Percentiles rank a stretch among this genome's conserved stretches.
Conservation (phyloP, 2,797 vertebrate genomes). For the Arnoldichthys spilopterus region DNA sequence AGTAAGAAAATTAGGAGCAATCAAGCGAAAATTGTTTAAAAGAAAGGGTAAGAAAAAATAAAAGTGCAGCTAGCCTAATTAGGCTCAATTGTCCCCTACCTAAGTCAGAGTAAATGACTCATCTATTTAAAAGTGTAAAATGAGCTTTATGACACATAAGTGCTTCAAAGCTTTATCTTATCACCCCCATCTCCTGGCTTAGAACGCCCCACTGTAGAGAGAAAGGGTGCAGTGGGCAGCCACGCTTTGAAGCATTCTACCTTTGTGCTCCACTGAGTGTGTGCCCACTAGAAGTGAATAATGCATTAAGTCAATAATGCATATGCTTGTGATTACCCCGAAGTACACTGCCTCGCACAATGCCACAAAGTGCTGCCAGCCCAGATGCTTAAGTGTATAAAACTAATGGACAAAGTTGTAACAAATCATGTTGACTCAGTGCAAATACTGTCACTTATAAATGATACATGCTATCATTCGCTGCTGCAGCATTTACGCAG, state of each 20-base stretch:
- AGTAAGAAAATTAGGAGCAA: background rate
- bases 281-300: conserved; percentile 54
- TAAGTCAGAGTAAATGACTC: conserved; percentile 13
- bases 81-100: conserved; percentile 4
- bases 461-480: conserved; percentile 22
- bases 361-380: conserved; percentile 39
- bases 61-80: background rate
- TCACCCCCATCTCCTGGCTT: conserved; percentile 4
- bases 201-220: conserved; percentile 23
- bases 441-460: conserved; percentile 2
- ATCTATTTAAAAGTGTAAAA: background rate
- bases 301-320: conserved; percentile 60
- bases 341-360: conserved; percentile 30
- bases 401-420: conserved; percentile 37
- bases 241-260: conserved; percentile 52
- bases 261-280: conserved; percentile 39
- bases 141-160: conserved; percentile 1
- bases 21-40: conserved; percentile 4
- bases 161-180: conserved; percentile 19
- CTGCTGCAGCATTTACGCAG: background rate
- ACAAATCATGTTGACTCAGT: conserved; percentile 24
- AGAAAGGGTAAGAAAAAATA: background rate
- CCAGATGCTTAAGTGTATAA: conserved; percentile 32
- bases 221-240: conserved; percentile 34
- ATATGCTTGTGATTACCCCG: conserved; percentile 53